Evolutionary conservation across 2,888 invertebrate species (phyloP).

Genomic region (Parasteatoda lunata): DNA sequence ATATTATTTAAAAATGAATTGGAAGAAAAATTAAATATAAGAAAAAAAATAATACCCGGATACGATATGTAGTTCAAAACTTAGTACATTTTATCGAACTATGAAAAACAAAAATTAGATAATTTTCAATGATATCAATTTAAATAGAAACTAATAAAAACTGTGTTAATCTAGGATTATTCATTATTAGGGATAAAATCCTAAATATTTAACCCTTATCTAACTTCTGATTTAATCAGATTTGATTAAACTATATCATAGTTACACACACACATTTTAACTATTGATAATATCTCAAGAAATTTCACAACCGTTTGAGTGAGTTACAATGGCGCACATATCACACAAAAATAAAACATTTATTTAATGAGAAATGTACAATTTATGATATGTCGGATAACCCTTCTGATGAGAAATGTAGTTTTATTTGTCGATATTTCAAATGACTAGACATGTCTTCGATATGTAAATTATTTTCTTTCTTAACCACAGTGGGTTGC

Average conservation of each 20-base stretch:
- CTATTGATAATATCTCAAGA: background rate
- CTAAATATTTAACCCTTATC: background rate
- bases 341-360: slow-evolving; percentile 3
- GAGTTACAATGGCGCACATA: background rate
- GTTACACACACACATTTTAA: background rate
- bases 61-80: too few species aligned
- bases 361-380: background rate
- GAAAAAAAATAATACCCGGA: too few species aligned
- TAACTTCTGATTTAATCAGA: background rate
- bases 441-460: slow-evolving; percentile 58
- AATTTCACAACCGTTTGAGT: background rate
- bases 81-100: too few species aligned
- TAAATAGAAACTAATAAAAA: too few species aligned
- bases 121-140: too few species aligned
- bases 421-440: slow-evolving; percentile 8
- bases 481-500: slow-evolving; percentile 25
- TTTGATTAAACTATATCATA: background rate
- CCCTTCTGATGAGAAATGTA: slow-evolving; percentile 6
- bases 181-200: background rate
- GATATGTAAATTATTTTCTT: slow-evolving; percentile 56
- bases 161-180: too few species aligned
- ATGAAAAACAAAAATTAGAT: too few species aligned
- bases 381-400: slow-evolving; percentile 55
- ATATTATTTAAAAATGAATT: too few species aligned
- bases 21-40: too few species aligned